Percentiles rank a stretch among this genome's conserved stretches.
Conservation (phyloP, 2,797 vertebrate species). For the Threskiornis aethiopicus region DNA sequence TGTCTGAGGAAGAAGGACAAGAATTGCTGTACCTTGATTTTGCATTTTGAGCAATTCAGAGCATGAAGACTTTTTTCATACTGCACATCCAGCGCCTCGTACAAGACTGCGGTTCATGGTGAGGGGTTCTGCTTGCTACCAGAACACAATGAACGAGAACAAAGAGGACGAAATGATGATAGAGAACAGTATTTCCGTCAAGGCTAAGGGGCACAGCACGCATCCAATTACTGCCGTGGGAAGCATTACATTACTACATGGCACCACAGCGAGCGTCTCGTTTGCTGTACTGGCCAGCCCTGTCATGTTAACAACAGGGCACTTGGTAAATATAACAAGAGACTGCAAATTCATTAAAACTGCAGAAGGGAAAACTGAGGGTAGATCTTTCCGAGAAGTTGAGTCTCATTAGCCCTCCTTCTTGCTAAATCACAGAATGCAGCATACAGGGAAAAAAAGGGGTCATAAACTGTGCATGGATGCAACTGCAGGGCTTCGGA, state of each 20-base stretch:
- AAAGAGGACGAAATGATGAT: background rate
- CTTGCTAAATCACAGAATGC: background rate
- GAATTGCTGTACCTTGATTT: fast-evolving
- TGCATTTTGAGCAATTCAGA: background rate
- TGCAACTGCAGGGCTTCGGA: fast-evolving
- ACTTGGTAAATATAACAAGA: background rate
- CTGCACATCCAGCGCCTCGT: background rate
- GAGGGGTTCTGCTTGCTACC: background rate
- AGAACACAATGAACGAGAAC: background rate
- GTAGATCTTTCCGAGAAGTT: background rate
- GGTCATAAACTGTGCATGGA: background rate
- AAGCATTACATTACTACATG: fast-evolving
- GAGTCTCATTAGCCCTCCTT: background rate
- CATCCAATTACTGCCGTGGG: background rate
- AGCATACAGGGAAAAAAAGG: fast-evolving
- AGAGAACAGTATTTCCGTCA: background rate
- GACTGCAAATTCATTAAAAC: background rate
- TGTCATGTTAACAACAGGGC: background rate
- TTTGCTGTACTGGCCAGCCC: background rate
- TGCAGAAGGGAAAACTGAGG: background rate
- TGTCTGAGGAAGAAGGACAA: background rate
- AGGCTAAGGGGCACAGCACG: background rate
- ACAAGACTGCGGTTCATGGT: too few relatives aligned
- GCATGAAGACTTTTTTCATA: fast-evolving
- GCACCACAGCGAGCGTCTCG: fast-evolving